Conservation (phyloP, 2,113 vertebrate genomes). For the Lepus europaeus region DNA sequence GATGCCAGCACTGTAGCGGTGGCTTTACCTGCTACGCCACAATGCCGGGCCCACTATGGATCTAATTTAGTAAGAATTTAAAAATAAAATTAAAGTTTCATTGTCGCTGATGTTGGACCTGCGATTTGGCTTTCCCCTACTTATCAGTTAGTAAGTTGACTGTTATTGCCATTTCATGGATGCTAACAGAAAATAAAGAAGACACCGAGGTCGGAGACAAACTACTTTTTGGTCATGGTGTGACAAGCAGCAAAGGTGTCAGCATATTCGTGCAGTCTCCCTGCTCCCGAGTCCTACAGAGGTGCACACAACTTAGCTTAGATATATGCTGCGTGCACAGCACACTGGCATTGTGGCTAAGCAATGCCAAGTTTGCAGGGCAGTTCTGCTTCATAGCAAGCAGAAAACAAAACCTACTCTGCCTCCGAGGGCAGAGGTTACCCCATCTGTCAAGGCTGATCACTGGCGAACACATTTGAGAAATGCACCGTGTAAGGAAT, state of each 20-base stretch:
- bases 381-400: not conserved
- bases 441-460: not conserved
- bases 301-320: not conserved
- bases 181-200: not conserved
- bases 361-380: not conserved
- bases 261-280: not conserved
- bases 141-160: not conserved
- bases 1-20: too few species aligned
- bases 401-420: not conserved
- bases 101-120: not conserved
- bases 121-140: not conserved
- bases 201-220: not conserved
- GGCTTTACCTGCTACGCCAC: too few species aligned
- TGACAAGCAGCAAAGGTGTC: not conserved
- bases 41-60: not conserved
- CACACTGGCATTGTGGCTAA: not conserved
- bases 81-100: slow-evolving; percentile 34
- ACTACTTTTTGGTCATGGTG: not conserved
- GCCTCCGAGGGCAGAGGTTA: not conserved
- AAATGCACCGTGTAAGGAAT: not conserved
- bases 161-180: not conserved
- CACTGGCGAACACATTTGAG: not conserved
- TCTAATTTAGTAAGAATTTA: slow-evolving; percentile 1
- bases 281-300: not conserved
- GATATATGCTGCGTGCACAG: too few species aligned